Percentiles rank a stretch among this genome's conserved stretches.
These are phyloP conservation scores for Brachymystax lenok DNA, from an alignment of 2,797 vertebrate genomes.

Conservation along the genomic window DNA sequence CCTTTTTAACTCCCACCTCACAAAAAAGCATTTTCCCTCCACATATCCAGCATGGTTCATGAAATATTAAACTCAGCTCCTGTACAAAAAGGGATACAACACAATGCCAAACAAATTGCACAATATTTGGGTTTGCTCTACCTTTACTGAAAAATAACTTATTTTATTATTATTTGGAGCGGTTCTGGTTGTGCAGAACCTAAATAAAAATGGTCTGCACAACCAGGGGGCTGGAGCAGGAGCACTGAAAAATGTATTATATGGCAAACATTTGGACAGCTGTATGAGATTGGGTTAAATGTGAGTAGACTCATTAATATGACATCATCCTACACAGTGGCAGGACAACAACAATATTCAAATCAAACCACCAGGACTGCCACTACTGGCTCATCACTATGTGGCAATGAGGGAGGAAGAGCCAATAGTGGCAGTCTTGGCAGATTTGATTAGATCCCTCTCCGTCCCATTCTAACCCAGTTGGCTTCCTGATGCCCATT, in stretches of 20 bases:
- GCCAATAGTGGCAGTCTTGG: background rate
- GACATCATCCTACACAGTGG: background rate
- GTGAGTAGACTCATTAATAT: background rate
- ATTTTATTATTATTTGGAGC: background rate
- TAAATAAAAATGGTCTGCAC: background rate
- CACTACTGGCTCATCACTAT: too few relatives aligned
- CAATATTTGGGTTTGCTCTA: background rate
- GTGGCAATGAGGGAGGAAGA: background rate
- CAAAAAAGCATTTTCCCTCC: background rate
- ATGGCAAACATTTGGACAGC: background rate
- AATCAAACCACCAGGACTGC: too few relatives aligned
- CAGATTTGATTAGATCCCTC: too few relatives aligned
- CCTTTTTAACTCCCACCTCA: background rate
- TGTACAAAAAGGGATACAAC: constrained; percentile 28
- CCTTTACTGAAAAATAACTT: background rate
- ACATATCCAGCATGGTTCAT: constrained; percentile 23
- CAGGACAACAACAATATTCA: too few relatives aligned
- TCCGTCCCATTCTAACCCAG: too few relatives aligned
- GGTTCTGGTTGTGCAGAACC: background rate
- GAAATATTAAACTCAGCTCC: constrained; percentile 38
- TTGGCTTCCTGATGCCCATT: background rate
- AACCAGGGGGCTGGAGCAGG: background rate
- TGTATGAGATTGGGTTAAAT: background rate
- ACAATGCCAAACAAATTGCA: background rate
- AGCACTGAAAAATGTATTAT: background rate